Conservation (phyloP, 2,797 vertebrate genomes). For the Anguilla pacifica region DNA sequence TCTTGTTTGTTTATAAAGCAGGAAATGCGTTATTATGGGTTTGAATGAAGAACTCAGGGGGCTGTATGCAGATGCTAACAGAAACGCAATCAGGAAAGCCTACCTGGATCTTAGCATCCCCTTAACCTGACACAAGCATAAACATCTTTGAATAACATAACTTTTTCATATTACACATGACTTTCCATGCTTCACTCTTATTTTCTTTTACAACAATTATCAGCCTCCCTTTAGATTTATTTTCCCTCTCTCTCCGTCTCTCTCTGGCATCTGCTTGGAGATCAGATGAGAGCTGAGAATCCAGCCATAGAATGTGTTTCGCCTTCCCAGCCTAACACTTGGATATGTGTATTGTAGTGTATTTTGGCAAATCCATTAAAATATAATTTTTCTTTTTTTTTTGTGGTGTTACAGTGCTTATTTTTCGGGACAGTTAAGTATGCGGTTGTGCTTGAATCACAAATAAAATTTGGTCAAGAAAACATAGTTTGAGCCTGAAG, state of each 20-base stretch:
- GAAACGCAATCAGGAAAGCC: neutral
- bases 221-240: constrained; percentile 14
- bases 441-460: neutral
- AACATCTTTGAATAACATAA: constrained; percentile 1
- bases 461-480: neutral
- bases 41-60: neutral
- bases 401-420: neutral
- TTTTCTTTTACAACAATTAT: constrained; percentile 12
- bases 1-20: neutral
- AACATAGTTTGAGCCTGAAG: neutral
- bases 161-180: constrained; percentile 10
- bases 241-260: constrained; percentile 8
- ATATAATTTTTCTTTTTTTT: neutral
- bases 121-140: neutral
- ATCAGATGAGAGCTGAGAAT: neutral
- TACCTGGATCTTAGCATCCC: neutral
- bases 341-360: neutral
- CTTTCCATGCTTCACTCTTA: neutral
- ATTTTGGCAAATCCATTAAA: neutral
- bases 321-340: constrained; percentile 9
- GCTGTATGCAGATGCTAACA: neutral
- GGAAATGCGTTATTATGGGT: neutral
- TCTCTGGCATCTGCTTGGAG: neutral
- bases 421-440: neutral
- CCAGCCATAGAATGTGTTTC: constrained; percentile 7